phyloP scores from a whole-genome alignment of 2,888 invertebrate genomes.

The Noctua janthina region DNA sequence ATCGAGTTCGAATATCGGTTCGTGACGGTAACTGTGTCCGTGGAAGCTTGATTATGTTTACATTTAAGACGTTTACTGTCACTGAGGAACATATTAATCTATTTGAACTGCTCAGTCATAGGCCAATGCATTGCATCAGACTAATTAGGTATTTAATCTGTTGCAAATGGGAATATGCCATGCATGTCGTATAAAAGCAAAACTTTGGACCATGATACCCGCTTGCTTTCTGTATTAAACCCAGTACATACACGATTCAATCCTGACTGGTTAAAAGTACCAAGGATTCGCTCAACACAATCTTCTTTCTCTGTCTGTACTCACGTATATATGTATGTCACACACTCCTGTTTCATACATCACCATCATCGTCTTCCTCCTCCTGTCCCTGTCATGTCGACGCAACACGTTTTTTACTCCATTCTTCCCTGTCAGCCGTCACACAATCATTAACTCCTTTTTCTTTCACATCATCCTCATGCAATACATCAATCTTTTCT shows the following conservation, averaged over 20 bases:
- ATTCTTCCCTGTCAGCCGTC: background rate
- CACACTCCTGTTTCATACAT: background rate
- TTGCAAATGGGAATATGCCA: background rate
- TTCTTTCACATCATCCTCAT: background rate
- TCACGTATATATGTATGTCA: background rate
- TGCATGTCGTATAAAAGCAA: background rate
- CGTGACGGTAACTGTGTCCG: slow-evolving; percentile 53
- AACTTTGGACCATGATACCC: background rate
- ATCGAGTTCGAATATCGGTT: slow-evolving; percentile 58
- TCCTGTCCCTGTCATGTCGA: background rate
- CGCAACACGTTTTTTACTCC: background rate
- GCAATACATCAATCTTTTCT: background rate
- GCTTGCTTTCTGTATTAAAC: background rate
- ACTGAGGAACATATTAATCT: slow-evolving; percentile 17
- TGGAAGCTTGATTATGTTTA: slow-evolving; percentile 47
- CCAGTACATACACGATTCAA: background rate
- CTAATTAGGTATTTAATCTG: slow-evolving; percentile 2
- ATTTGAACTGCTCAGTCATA: slow-evolving; percentile 5
- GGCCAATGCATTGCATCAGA: slow-evolving; percentile 4
- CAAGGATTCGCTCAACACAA: background rate
- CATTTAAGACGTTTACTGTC: slow-evolving; percentile 19
- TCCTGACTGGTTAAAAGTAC: background rate
- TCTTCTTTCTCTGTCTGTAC: background rate
- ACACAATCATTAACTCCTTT: background rate
- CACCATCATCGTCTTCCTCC: background rate